Base-by-base conservation (phyloP, 1,140 invertebrate genomes). In the Adoxophyes honmai region DNA sequence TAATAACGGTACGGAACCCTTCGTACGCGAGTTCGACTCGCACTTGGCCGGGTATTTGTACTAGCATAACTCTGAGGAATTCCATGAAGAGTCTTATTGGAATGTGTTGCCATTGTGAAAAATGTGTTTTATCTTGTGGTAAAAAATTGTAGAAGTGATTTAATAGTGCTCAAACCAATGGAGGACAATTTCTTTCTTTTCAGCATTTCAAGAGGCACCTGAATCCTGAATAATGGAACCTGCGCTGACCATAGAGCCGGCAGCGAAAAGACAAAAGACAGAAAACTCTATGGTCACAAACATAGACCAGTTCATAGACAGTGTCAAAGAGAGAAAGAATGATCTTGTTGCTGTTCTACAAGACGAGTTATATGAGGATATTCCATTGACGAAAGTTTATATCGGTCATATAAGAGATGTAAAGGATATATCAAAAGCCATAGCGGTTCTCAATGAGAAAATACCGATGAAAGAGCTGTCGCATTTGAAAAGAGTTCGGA, bases 401-500 rank as follows among this genome's bases (percentile, higher is more conserved):
- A 84, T 92, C 4, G 93, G 90, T 18, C 78, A 85, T 34, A 79
- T 95, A 14, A 89, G 85, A 52, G 88, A 93, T 37, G 90, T 90
- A 11, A 93, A 92, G 73, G 80, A 91, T 10, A 93, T 93, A n/a
- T 93, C 93, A 2, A 89, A 82, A 60, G 89, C 93, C 0, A 92
- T 96, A 15, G 59, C 89, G 21, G 76, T 90, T 39, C 69, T 94
- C 21, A 92, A 91, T 76, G 75, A 88, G 66, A 90, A 86, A 57
- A 67, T 90, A 59, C 92, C 90, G 10, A 80, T 95, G 18, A 90
- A 91, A 1, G 81, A 89, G 11, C 90, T 96, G 13, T 86, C 90
- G 33, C 94, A 96, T 82, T 81, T 97, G 9, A 97, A 96, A 75
- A 90, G 95, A 52, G 93, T 95, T 1, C 88, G 89, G n/a, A 89